Base-by-base conservation (phyloP, 2,888 invertebrate species). In the Nymphalis polychloros region DNA sequence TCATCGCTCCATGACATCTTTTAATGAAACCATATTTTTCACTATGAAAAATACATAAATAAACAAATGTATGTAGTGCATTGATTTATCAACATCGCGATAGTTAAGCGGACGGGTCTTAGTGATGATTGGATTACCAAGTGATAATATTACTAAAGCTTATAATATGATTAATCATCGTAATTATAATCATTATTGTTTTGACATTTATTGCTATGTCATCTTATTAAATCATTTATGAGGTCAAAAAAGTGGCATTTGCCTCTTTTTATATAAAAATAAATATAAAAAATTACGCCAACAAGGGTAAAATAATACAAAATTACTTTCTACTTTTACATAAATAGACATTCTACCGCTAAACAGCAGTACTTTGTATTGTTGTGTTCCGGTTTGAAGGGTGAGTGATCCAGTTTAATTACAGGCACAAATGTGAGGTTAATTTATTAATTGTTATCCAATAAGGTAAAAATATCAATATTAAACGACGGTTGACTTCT, bases 111-210 rank as follows among this genome's bases (percentile, higher is more conserved):
- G 50, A 19, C 19, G 19, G 23, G 50, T 50, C 1, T 8, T 19
- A 20, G 10, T 50, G 50, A 50, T 50, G 49, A 49, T n/a, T 49
- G 17, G 49, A 49, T 49, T 49, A 50, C n/a, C 20, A 41, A 41
- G 41, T 41, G 41, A 41, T 41, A 41, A 41, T 41, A 41, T 41
- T 41, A 8, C 10, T 50, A 13, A 20, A 19, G 50, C 50, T 20
- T 50, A 7, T 50, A 20, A 50, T 50, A 19, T 50, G 1, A 10
- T 50, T 20, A 5, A 49, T 49, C 19, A 50, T 50, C 20, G 10
- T 19, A 50, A 50, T 50, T n/a, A 50, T 50, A 10, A 50, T 50
- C n/a, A 50, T 20, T n/a, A 50, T 19, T 50, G 50, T 19, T 50
- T 50, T 50, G 20, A 50, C 50, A 19, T 49, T 6, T 19, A n/a